phyloP scores from a whole-genome alignment of 2,888 invertebrate genomes.

The Caenorhabditis japonica region DNA sequence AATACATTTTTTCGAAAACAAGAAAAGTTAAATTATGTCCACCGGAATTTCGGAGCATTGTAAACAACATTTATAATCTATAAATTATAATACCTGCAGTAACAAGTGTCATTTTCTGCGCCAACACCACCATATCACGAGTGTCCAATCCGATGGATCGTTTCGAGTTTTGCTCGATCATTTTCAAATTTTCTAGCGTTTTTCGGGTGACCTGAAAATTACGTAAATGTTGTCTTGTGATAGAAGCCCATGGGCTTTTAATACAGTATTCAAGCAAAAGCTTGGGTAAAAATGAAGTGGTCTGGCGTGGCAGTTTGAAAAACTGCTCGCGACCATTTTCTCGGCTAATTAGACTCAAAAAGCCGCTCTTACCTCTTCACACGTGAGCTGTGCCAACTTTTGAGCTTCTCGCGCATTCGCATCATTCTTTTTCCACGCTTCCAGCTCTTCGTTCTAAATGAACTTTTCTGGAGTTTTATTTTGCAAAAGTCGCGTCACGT shows the following conservation, averaged over 20 bases:
- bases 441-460: constrained; percentile 3
- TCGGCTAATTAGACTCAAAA: no score
- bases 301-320: no score
- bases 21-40: no score
- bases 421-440: constrained; percentile 34
- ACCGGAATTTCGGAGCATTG: no score
- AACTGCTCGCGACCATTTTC: neutral
- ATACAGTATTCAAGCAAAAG: no score
- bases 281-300: no score
- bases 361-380: constrained; percentile 52
- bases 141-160: constrained; percentile 59
- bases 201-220: constrained; percentile 29
- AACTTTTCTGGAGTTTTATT: neutral
- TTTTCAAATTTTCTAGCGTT: constrained; percentile 43
- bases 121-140: constrained; percentile 49
- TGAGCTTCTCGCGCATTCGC: constrained; percentile 41
- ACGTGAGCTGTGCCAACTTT: constrained; percentile 37
- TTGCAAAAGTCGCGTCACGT: neutral
- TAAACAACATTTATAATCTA: neutral
- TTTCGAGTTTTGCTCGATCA: constrained; percentile 49
- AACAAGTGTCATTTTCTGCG: constrained; percentile 48
- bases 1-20: no score
- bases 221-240: no score
- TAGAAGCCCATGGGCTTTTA: no score
- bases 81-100: constrained; percentile 41